A percentile compares a stretch with the other conserved stretches of the same genome.
These are phyloP conservation scores for Anoplopoma fimbria DNA, from an alignment of 2,113 vertebrate species.

Conservation along the genomic window DNA sequence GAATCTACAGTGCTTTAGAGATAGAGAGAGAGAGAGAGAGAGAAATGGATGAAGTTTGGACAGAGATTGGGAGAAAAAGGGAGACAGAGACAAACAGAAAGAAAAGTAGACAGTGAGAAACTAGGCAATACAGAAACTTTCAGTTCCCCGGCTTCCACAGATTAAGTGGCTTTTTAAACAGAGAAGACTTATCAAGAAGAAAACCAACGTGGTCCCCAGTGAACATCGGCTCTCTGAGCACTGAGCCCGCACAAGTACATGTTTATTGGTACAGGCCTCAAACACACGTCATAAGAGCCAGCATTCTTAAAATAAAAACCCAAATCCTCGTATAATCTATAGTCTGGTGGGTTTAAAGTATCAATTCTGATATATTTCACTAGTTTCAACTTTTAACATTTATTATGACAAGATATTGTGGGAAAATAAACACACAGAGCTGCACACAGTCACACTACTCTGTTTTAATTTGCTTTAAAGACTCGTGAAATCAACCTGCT, in stretches of 20 bases:
- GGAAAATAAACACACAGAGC: conserved; percentile 31
- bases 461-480: conserved; percentile 47
- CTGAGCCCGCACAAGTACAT: conserved; percentile 26
- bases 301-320: too few species aligned
- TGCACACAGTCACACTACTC: conserved; percentile 16
- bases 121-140: background rate
- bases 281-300: conserved; percentile 24
- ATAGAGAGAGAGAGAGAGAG: background rate
- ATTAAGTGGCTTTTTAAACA: conserved; percentile 30
- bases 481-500: conserved; percentile 56
- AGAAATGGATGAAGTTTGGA: background rate
- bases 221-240: conserved; percentile 23
- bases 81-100: background rate
- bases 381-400: background rate
- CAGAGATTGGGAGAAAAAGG: background rate
- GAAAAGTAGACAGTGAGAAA: background rate
- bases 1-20: background rate
- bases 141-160: background rate
- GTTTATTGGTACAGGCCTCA: conserved; percentile 44
- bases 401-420: background rate
- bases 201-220: conserved; percentile 25
- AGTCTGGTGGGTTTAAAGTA: background rate
- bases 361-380: background rate
- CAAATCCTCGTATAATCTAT: background rate
- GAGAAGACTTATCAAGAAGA: conserved; percentile 31